Percentiles rank a stretch among this genome's conserved stretches.
Conservation (phyloP, 2,797 vertebrate genomes). For the Rallus crepitans region DNA sequence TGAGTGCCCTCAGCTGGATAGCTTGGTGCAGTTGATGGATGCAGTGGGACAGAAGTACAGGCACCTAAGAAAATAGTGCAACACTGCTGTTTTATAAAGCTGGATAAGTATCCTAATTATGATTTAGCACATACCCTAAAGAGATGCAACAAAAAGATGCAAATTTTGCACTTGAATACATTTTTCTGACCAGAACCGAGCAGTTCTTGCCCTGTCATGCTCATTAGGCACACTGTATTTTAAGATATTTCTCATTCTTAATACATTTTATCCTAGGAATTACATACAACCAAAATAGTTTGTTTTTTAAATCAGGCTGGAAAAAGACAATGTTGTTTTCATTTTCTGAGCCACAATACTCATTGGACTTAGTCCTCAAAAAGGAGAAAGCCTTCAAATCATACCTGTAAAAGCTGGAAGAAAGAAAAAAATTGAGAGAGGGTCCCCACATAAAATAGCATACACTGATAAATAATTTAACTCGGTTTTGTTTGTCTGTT, state of each 20-base stretch:
- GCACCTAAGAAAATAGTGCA: conserved; percentile 52
- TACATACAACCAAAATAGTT: neutral
- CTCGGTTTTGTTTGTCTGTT: neutral
- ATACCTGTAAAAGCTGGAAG: neutral
- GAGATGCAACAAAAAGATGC: neutral
- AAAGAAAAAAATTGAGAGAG: neutral
- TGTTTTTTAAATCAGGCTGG: neutral
- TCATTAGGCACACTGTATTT: neutral
- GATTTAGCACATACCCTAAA: neutral
- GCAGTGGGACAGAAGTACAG: conserved; percentile 74
- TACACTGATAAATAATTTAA: neutral
- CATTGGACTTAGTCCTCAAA: too few relatives aligned
- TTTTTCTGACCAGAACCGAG: neutral
- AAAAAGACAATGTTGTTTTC: neutral
- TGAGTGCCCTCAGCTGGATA: conserved; percentile 74
- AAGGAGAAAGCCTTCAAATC: neutral
- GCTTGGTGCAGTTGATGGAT: conserved; percentile 54
- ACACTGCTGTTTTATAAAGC: neutral
- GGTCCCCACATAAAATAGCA: neutral
- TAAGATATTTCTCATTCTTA: neutral
- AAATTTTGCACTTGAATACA: neutral
- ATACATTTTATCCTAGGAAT: neutral
- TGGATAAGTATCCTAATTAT: neutral
- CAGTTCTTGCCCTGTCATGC: neutral
- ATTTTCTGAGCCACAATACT: neutral